Percentiles rank a stretch among this genome's conserved stretches.
phyloP scores from a whole-genome alignment of 2,113 vertebrate species.

The Scatophagus argus region DNA sequence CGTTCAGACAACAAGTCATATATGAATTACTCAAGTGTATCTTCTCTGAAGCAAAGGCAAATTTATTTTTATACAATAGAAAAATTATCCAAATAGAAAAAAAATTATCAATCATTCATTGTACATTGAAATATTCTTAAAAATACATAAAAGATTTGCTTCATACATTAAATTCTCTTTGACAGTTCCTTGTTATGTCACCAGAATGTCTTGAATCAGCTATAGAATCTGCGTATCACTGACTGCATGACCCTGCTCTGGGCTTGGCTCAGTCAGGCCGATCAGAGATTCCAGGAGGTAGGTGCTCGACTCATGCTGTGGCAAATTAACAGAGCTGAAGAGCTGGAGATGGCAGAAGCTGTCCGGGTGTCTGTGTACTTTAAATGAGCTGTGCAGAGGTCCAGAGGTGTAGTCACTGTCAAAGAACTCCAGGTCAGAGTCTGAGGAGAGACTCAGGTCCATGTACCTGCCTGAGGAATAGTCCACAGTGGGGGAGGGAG shows the following conservation, averaged over 20 bases:
- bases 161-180: conserved; percentile 49
- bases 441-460: conserved; percentile 92
- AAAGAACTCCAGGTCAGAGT: conserved; percentile 92
- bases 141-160: conserved; percentile 64
- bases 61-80: conserved; percentile 51
- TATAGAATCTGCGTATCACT: conserved; percentile 82
- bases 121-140: conserved; percentile 45
- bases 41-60: conserved; percentile 49
- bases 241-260: conserved; percentile 80
- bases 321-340: conserved; percentile 82
- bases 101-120: conserved; percentile 55
- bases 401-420: conserved; percentile 91
- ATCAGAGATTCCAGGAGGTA: conserved; percentile 93
- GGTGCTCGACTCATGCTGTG: conserved; percentile 83
- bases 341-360: conserved; percentile 84
- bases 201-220: conserved; percentile 65
- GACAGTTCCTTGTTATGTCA: conserved; percentile 55
- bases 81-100: conserved; percentile 50
- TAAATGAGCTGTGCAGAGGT: conserved; percentile 88
- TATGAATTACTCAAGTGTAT: conserved; percentile 37
- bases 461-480: conserved; percentile 84
- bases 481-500: conserved; percentile 75
- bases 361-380: conserved; percentile 85
- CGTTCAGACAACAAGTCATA: conserved; percentile 15
- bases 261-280: conserved; percentile 85